Conservation (phyloP, 2,113 vertebrate species). For the Cathartes aura region DNA sequence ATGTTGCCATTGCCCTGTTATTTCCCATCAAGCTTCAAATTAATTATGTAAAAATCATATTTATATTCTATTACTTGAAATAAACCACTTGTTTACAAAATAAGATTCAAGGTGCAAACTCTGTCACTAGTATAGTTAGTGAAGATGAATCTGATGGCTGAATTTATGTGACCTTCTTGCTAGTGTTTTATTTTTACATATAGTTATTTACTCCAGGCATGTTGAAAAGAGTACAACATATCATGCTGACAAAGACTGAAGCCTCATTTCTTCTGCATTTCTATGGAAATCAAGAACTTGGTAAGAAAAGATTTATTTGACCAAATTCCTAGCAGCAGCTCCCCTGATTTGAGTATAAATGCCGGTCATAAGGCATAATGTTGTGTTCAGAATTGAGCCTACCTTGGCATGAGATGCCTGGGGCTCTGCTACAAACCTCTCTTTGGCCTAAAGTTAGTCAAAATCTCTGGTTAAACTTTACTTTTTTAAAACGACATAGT, state of each 20-base stretch:
- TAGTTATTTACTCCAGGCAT: background rate
- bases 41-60: background rate
- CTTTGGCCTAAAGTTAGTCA: background rate
- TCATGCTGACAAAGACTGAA: background rate
- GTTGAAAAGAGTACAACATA: background rate
- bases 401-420: background rate
- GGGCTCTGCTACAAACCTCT: background rate
- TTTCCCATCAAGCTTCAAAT: background rate
- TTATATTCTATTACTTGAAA: background rate
- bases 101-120: background rate
- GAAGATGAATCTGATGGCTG: background rate
- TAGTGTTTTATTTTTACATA: background rate
- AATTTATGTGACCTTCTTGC: background rate
- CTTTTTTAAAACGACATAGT: background rate
- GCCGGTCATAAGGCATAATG: background rate
- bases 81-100: background rate
- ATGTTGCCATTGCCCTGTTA: background rate
- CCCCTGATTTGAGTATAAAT: background rate
- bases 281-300: background rate
- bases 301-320: background rate
- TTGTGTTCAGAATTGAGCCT: background rate
- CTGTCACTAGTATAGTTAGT: background rate
- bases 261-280: background rate
- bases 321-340: background rate
- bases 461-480: background rate